Percentiles rank a stretch among this genome's conserved stretches.
Evolutionary conservation across 2,888 invertebrate genomes (phyloP).

Genomic region (Ceratothoa steindachneri): DNA sequence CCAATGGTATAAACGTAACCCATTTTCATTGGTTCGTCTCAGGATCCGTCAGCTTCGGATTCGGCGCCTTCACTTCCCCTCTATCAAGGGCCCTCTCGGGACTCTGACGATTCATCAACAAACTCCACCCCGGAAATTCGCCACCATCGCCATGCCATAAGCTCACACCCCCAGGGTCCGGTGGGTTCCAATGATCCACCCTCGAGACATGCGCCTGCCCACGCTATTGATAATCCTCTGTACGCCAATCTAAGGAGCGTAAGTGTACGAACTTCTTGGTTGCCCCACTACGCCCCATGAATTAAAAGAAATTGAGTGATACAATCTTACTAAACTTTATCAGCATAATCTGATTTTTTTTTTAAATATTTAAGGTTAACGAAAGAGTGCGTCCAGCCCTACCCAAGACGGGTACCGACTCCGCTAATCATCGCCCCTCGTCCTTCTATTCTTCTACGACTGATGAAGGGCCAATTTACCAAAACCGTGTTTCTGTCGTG

Average conservation of each 20-base stretch:
- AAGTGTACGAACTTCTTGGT: constrained; percentile 19
- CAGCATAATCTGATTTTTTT: background rate
- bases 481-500: constrained; percentile 46
- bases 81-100: constrained; percentile 28
- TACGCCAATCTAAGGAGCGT: constrained; percentile 46
- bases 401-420: constrained; percentile 32
- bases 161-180: constrained; percentile 39
- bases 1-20: no score
- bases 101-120: constrained; percentile 36
- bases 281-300: no score
- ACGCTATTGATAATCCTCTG: constrained; percentile 46
- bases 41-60: no score
- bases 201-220: no score
- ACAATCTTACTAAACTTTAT: no score
- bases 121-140: constrained; percentile 41
- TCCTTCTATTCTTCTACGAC: constrained; percentile 26
- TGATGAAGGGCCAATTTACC: constrained; percentile 47
- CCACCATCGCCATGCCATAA: constrained; percentile 29
- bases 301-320: no score
- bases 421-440: constrained; percentile 30
- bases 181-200: constrained; percentile 40
- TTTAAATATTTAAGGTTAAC: constrained; percentile 18
- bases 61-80: no score
- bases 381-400: constrained; percentile 41
- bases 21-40: no score